Conservation (phyloP, 2,888 invertebrate species). For the Galeruca laticollis region DNA sequence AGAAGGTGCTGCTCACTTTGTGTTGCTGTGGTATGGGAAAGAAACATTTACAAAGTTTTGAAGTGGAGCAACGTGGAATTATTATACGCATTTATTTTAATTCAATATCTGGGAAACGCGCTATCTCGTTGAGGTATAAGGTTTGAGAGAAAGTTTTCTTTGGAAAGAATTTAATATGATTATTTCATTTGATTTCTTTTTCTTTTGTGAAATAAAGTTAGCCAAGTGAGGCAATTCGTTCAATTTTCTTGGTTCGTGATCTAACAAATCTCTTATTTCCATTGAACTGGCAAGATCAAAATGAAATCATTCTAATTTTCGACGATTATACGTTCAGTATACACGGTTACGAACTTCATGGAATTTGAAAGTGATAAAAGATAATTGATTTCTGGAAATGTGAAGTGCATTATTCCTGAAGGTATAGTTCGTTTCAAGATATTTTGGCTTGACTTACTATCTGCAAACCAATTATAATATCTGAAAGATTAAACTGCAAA, state of each 20-base stretch:
- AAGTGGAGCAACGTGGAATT: conserved; percentile 27
- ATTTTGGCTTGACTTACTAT: too few species aligned
- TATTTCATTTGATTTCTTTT: conserved; percentile 5
- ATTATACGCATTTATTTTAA: conserved; percentile 37
- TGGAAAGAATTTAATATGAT: neutral
- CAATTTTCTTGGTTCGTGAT: neutral
- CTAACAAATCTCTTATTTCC: too few species aligned
- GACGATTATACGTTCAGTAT: too few species aligned
- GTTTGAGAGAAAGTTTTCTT: conserved; percentile 1
- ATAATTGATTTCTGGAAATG: too few species aligned
- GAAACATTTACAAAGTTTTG: conserved; percentile 34
- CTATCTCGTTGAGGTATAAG: neutral
- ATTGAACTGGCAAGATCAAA: too few species aligned
- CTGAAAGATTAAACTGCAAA: too few species aligned
- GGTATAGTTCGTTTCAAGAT: too few species aligned
- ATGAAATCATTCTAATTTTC: too few species aligned
- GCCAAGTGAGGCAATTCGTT: neutral
- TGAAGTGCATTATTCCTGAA: too few species aligned
- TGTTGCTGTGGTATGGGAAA: conserved; percentile 24
- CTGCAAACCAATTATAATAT: too few species aligned
- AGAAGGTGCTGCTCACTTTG: conserved; percentile 25
- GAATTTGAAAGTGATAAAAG: too few species aligned
- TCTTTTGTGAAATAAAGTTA: neutral
- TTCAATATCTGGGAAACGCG: conserved; percentile 28
- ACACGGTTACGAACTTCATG: too few species aligned